Percentiles rank a stretch among this genome's conserved stretches.
Evolutionary conservation across 1,140 invertebrate genomes (phyloP).

Genomic region (Micrasema minimum): DNA sequence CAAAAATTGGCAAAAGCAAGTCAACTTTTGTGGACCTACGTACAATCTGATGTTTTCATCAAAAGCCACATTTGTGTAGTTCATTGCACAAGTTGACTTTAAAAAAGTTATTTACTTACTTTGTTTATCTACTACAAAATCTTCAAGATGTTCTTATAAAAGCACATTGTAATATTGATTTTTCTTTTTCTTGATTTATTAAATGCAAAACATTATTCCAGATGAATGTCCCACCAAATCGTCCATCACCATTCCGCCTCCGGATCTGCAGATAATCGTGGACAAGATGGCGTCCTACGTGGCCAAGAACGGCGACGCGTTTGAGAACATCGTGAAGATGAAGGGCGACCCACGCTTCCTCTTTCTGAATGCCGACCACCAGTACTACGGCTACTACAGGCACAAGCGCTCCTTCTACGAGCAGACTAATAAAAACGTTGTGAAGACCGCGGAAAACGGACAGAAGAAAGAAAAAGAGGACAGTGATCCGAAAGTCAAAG

Average conservation of each 20-base stretch:
- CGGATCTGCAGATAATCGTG: constrained; percentile 86
- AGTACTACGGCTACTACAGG: constrained; percentile 82
- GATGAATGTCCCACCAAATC: constrained; percentile 15
- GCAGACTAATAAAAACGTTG: constrained; percentile 50
- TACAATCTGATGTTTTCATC: too few relatives aligned
- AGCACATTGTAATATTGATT: too few relatives aligned
- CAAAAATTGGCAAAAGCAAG: too few relatives aligned
- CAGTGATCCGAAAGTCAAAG: constrained; percentile 55
- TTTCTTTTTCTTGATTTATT: too few relatives aligned
- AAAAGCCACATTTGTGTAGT: too few relatives aligned
- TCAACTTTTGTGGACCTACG: too few relatives aligned
- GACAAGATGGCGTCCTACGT: constrained; percentile 97
- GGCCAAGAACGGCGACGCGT: constrained; percentile 91
- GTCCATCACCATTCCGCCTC: constrained; percentile 75
- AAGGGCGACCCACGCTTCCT: constrained; percentile 89
- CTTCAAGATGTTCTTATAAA: too few relatives aligned
- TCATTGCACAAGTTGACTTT: too few relatives aligned
- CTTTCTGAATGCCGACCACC: constrained; percentile 79
- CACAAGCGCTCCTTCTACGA: constrained; percentile 63
- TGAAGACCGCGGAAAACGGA: constrained; percentile 54
- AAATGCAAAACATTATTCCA: constrained; percentile 19
- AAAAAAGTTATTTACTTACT: too few relatives aligned
- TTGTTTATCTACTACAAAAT: too few relatives aligned
- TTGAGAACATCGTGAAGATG: constrained; percentile 87
- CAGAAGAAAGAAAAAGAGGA: constrained; percentile 57